A percentile compares a stretch with the other conserved stretches of the same genome.
phyloP scores from a whole-genome alignment of 2,113 vertebrate species.

The Columba livia region DNA sequence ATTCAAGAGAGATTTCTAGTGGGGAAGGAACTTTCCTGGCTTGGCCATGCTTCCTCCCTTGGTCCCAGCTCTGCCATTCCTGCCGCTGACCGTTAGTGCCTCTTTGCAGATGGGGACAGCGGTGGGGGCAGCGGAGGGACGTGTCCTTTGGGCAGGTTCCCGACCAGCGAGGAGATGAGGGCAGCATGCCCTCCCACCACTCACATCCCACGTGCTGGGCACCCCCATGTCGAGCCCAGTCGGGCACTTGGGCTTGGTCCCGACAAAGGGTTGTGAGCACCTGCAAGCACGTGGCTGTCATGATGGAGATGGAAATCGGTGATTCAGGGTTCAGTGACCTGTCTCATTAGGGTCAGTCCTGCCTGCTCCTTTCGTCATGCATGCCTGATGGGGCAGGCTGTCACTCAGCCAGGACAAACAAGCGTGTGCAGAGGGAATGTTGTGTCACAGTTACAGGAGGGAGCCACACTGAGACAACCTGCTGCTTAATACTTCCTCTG shows the following conservation, averaged over 20 bases:
- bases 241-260: not conserved
- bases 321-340: conserved; percentile 46
- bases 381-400: not conserved
- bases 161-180: not conserved
- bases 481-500: conserved; percentile 8
- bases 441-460: not conserved
- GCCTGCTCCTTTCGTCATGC: conserved; percentile 26
- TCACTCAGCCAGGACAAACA: conserved; percentile 27
- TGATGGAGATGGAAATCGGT: not conserved
- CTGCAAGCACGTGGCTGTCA: not conserved
- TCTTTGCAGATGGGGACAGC: fast-evolving
- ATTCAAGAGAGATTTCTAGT: not conserved
- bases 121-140: fast-evolving
- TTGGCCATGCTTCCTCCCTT: fast-evolving
- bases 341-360: conserved; percentile 38
- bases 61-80: not conserved
- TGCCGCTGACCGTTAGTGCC: not conserved
- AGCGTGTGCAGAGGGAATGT: conserved; percentile 6
- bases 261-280: not conserved
- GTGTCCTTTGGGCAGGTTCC: not conserved
- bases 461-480: conserved; percentile 11
- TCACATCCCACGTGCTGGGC: not conserved
- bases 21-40: not conserved
- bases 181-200: fast-evolving
- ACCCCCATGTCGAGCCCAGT: fast-evolving